Evolutionary conservation across 2,113 vertebrate species (phyloP).

Genomic region (Diphyllodes magnificus): DNA sequence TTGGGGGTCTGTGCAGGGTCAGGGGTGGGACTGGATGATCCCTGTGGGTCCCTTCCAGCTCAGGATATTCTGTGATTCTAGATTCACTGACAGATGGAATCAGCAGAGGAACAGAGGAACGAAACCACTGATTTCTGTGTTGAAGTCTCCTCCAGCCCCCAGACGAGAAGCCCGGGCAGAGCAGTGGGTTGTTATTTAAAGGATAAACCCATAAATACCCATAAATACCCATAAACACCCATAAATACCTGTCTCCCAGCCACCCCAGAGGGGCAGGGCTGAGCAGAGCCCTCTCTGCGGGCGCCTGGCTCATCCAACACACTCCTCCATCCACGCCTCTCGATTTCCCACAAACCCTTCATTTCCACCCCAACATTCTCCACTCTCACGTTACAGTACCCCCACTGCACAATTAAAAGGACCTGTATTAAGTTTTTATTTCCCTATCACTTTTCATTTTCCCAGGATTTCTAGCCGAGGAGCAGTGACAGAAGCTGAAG

Average conservation of each 20-base stretch:
- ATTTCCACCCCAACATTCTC: background rate
- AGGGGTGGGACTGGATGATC: background rate
- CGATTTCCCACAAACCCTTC: background rate
- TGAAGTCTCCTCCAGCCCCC: background rate
- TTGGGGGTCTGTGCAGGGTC: background rate
- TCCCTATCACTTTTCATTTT: background rate
- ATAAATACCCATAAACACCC: background rate
- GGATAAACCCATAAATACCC: background rate
- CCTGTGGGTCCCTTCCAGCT: background rate
- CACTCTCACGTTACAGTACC: background rate
- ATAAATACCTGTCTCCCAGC: background rate
- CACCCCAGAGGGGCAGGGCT: background rate
- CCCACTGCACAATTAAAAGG: background rate
- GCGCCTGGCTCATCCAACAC: background rate
- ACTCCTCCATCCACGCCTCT: background rate
- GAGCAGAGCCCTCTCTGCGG: background rate
- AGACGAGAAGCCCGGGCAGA: background rate
- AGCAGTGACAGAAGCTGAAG: background rate
- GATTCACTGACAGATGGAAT: fast-evolving
- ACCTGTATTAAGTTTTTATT: background rate
- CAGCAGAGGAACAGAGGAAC: background rate
- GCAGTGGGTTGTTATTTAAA: background rate
- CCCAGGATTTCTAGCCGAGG: background rate
- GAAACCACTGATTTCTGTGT: background rate
- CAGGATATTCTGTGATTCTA: background rate